phyloP scores from a whole-genome alignment of 2,113 vertebrate genomes.

The Onychostoma macrolepis region DNA sequence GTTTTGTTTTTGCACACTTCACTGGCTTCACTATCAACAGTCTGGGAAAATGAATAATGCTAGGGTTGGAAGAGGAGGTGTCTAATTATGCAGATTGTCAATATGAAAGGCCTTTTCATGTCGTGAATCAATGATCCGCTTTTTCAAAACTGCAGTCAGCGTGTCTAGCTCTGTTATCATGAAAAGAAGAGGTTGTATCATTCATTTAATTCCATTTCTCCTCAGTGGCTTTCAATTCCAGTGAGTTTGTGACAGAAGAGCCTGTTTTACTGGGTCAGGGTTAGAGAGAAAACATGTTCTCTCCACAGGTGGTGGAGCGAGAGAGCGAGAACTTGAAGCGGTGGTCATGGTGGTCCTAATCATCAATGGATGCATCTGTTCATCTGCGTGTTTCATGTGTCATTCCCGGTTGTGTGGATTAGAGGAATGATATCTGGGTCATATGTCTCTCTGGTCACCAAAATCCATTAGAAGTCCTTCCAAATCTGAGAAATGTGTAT shows the following conservation, averaged over 20 bases:
- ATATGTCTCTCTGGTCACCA: not conserved
- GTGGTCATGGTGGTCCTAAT: not conserved
- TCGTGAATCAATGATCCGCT: not conserved
- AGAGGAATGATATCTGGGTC: not conserved
- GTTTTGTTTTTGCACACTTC: not conserved
- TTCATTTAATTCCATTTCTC: not conserved
- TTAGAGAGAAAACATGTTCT: not conserved
- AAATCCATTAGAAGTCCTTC: not conserved
- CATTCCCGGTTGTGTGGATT: not conserved
- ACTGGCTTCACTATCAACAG: not conserved
- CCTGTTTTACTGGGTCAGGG: conserved; percentile 20
- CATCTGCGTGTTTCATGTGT: not conserved
- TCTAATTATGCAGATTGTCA: not conserved
- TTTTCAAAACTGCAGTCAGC: not conserved
- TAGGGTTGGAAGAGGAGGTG: not conserved
- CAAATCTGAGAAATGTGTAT: not conserved
- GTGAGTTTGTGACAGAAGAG: not conserved
- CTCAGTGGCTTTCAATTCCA: not conserved
- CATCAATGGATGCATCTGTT: not conserved
- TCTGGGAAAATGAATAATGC: not conserved
- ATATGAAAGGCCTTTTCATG: not conserved
- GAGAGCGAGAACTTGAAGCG: not conserved
- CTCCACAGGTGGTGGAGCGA: not conserved
- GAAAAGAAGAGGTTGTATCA: not conserved
- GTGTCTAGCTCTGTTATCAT: not conserved